These are phyloP conservation scores for Vombatus ursinus DNA, from an alignment of 2,113 vertebrate genomes.

Conservation along the genomic window DNA sequence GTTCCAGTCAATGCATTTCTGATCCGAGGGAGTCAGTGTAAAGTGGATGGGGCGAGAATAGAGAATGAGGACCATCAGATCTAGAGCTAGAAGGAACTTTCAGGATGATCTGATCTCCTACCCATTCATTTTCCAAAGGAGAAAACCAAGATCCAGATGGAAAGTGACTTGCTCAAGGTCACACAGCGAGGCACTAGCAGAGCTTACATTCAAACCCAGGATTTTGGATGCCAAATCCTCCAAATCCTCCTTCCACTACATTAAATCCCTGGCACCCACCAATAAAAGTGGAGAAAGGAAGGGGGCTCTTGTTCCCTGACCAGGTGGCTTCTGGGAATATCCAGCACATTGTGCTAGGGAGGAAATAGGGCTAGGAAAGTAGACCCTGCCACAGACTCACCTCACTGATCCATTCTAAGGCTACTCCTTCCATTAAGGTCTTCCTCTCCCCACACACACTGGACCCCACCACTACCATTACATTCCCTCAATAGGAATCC, in stretches of 20 bases:
- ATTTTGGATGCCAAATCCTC: background rate
- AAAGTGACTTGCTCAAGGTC: background rate
- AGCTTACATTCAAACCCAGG: background rate
- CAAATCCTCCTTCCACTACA: background rate
- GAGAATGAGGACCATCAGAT: background rate
- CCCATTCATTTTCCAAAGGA: background rate
- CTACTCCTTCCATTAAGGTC: background rate
- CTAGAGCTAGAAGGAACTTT: background rate
- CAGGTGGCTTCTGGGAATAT: background rate
- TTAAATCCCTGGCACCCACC: background rate
- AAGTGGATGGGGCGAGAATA: background rate
- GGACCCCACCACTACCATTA: background rate
- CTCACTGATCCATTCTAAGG: background rate
- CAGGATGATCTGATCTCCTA: background rate
- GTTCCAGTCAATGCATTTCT: conserved; percentile 96
- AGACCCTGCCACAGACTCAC: background rate
- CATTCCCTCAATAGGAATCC: background rate
- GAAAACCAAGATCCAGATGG: background rate
- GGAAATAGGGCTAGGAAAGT: background rate
- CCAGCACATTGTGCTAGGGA: background rate
- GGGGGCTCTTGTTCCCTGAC: background rate
- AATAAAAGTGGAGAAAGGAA: background rate
- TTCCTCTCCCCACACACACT: background rate
- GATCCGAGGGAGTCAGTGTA: background rate
- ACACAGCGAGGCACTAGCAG: background rate